Conservation (phyloP, 2,888 invertebrate species). For the Rhorus exstirpatorius region DNA sequence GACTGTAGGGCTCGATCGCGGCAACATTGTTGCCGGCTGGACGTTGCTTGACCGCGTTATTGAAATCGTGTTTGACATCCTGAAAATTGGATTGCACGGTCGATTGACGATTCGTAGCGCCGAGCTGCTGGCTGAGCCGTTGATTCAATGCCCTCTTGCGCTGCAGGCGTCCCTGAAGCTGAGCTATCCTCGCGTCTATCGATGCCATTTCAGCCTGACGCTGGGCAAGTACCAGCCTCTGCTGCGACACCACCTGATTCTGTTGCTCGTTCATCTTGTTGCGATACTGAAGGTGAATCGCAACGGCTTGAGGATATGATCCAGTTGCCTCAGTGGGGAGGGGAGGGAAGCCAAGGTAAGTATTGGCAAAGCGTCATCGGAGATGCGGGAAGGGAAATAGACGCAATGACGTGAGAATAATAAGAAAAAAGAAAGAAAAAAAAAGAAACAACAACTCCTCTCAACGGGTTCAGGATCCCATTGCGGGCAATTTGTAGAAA, state of each 20-base stretch:
- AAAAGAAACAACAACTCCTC: background rate
- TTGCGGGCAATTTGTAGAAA: constrained; percentile 56
- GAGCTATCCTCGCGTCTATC: constrained; percentile 97
- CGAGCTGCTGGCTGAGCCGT: constrained; percentile 90
- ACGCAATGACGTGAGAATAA: background rate
- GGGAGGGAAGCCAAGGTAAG: background rate
- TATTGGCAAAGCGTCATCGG: constrained; percentile 2
- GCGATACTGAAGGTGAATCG: constrained; percentile 91
- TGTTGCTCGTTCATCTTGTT: constrained; percentile 98
- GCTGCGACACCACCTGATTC: constrained; percentile 95
- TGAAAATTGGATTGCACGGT: constrained; percentile 86
- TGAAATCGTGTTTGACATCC: constrained; percentile 85
- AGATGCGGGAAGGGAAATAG: constrained; percentile 2
- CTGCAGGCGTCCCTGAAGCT: constrained; percentile 96
- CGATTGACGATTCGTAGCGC: constrained; percentile 81
- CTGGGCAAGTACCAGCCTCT: constrained; percentile 95
- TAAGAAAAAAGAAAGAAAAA: background rate
- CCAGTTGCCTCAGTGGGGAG: no score
- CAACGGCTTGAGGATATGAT: no score
- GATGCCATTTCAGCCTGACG: constrained; percentile 96
- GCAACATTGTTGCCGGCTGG: constrained; percentile 94
- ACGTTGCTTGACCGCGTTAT: constrained; percentile 84
- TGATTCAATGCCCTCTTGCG: constrained; percentile 95
- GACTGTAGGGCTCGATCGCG: constrained; percentile 95
- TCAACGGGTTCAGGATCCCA: constrained; percentile 29